Conservation (phyloP, 2,797 vertebrate species). For the Todus mexicanus region DNA sequence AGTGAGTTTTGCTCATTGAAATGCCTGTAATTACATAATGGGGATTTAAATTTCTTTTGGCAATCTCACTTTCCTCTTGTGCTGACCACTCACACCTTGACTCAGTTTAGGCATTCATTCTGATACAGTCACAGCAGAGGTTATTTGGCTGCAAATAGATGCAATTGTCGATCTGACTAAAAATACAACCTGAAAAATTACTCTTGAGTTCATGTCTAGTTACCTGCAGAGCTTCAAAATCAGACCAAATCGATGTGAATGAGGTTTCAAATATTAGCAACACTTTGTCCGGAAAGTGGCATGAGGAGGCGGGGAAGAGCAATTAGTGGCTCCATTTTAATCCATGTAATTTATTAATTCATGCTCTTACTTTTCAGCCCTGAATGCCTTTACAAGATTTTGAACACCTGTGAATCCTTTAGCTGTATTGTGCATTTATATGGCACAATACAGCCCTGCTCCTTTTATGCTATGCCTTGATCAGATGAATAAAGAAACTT, state of each 20-base stretch:
- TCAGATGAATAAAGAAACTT: neutral
- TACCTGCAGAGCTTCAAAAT: constrained; percentile 49
- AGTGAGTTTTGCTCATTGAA: neutral
- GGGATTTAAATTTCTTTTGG: constrained; percentile 11
- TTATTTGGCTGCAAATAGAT: constrained; percentile 39
- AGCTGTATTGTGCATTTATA: neutral
- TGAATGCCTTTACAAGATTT: neutral
- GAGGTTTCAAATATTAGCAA: neutral
- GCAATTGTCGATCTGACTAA: constrained; percentile 47
- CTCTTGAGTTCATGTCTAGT: neutral
- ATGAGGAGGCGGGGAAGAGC: neutral
- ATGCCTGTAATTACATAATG: neutral
- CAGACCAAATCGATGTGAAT: neutral
- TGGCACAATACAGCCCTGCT: neutral
- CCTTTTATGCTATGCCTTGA: neutral
- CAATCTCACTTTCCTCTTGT: neutral
- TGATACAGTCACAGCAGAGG: constrained; percentile 25
- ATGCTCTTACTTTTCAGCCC: neutral
- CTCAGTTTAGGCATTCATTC: constrained; percentile 16
- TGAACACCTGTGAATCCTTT: neutral
- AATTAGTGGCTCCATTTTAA: neutral
- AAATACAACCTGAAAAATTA: constrained; percentile 26
- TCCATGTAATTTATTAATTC: constrained; percentile 19
- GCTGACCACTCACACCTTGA: constrained; percentile 15
- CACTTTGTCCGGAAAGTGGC: neutral